Conservation (phyloP, 2,888 invertebrate genomes). For the Thyatira batis region DNA sequence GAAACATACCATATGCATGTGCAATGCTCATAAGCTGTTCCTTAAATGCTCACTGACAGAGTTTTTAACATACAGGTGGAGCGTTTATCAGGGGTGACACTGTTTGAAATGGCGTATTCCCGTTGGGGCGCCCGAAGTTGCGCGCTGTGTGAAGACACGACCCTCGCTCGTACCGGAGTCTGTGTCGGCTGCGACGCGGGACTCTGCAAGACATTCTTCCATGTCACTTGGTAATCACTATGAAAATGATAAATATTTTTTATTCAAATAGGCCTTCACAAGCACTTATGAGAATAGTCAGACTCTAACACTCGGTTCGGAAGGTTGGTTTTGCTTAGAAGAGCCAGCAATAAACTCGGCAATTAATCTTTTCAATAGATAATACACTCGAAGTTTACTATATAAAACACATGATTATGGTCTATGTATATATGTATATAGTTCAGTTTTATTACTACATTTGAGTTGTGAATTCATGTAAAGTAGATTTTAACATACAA, state of each 20-base stretch:
- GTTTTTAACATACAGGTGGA: slow-evolving; percentile 81
- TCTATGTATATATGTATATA: no score
- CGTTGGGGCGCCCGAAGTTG: slow-evolving; percentile 98
- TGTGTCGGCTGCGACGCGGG: slow-evolving; percentile 99
- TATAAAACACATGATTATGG: neutral
- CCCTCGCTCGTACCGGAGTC: slow-evolving; percentile 95
- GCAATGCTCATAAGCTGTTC: no score
- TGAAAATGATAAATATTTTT: neutral
- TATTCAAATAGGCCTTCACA: no score
- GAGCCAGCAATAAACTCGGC: no score
- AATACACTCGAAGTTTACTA: neutral
- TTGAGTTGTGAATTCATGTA: no score
- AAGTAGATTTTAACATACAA: no score
- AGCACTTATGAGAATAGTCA: no score
- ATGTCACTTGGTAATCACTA: slow-evolving; percentile 93
- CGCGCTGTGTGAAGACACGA: slow-evolving; percentile 92
- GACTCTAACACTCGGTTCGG: no score
- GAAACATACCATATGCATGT: no score
- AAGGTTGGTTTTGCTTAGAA: no score
- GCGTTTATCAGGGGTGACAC: slow-evolving; percentile 93
- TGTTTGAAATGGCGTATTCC: slow-evolving; percentile 98
- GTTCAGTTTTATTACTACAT: no score
- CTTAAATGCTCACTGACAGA: neutral
- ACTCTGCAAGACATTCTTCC: slow-evolving; percentile 98
- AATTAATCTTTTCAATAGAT: no score